phyloP scores from a whole-genome alignment of 2,113 vertebrate genomes.

The Acanthisitta chloris region DNA sequence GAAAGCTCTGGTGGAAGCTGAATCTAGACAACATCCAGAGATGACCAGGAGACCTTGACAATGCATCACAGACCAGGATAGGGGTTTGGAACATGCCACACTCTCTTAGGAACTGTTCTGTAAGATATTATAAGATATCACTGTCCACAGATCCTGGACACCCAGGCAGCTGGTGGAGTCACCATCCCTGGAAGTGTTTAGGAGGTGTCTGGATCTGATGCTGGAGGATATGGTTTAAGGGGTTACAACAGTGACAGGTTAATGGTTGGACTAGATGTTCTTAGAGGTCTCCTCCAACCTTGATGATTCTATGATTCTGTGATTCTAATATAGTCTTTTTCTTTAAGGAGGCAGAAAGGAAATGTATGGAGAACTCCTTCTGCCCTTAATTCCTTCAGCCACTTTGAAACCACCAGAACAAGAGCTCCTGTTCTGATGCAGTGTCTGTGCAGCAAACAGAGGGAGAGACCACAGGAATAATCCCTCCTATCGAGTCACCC shows the following conservation, averaged over 20 bases:
- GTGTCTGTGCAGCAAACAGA: background rate
- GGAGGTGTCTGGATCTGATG: too few species aligned
- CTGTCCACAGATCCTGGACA: too few species aligned
- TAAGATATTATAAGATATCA: background rate
- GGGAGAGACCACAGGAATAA: background rate
- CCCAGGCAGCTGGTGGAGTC: too few species aligned
- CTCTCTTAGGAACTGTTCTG: background rate
- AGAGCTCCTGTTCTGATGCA: background rate
- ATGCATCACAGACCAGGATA: background rate
- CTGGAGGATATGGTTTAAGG: too few species aligned
- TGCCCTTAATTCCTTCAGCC: background rate
- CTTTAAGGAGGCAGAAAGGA: background rate
- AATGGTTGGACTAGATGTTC: too few species aligned
- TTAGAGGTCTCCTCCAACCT: too few species aligned
- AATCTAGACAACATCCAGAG: background rate
- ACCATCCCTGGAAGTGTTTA: too few species aligned
- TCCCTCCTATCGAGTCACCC: background rate
- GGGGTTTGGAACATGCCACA: background rate
- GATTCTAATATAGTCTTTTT: too few species aligned
- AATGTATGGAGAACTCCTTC: background rate
- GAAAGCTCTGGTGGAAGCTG: background rate
- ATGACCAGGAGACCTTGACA: background rate
- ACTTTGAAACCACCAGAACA: background rate
- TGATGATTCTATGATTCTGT: too few species aligned
- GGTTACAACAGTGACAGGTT: too few species aligned